Percentiles rank a stretch among this genome's conserved stretches.
phyloP scores from a whole-genome alignment of 2,113 vertebrate genomes.

The Oreochromis aureus region DNA sequence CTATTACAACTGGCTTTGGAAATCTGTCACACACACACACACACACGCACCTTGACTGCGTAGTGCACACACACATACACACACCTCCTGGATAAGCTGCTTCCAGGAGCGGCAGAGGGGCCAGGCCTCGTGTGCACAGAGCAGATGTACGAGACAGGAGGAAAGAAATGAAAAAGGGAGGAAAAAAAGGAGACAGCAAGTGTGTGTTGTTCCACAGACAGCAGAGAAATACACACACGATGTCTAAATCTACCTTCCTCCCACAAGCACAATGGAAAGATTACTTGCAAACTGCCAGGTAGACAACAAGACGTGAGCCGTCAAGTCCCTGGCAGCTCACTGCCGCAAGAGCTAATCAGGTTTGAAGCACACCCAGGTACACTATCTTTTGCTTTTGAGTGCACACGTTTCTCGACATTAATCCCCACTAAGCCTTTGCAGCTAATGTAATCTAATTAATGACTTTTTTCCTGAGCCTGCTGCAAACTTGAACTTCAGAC shows the following conservation, averaged over 20 bases:
- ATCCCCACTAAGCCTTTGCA: conserved; percentile 69
- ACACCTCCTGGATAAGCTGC: conserved; percentile 33
- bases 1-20: conserved; percentile 55
- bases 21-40: conserved; percentile 1
- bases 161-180: background rate
- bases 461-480: conserved; percentile 38
- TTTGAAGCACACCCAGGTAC: conserved; percentile 68
- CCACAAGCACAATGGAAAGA: conserved; percentile 63
- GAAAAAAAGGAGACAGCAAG: background rate
- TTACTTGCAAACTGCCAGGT: conserved; percentile 70
- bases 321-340: conserved; percentile 35
- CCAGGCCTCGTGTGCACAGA: conserved; percentile 22
- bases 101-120: conserved; percentile 39
- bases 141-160: conserved; percentile 50
- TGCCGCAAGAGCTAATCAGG: conserved; percentile 51
- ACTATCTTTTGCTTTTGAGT: conserved; percentile 57
- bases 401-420: conserved; percentile 62
- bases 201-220: conserved; percentile 42
- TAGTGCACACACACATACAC: background rate
- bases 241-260: conserved; percentile 63
- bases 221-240: conserved; percentile 44
- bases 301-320: conserved; percentile 56
- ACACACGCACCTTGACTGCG: background rate
- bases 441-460: conserved; percentile 77
- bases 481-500: conserved; percentile 22